Conservation (phyloP, 1,140 invertebrate genomes). For the Zaprionus lachaisei region DNA sequence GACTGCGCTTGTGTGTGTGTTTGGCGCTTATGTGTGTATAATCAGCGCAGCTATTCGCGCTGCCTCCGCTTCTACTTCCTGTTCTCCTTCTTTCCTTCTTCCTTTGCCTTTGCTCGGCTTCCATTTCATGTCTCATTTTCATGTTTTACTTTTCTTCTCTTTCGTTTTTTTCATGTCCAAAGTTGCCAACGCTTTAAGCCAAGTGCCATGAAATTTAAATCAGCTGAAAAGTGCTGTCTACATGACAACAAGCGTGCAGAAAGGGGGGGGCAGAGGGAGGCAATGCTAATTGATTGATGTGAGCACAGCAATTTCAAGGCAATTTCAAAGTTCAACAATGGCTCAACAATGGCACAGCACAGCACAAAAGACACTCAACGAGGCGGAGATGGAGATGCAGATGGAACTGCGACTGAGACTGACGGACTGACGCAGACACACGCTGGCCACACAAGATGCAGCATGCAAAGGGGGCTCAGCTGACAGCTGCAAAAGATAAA, state of each 20-base stretch:
- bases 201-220: conserved; percentile 53
- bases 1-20: conserved; percentile 42
- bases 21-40: conserved; percentile 72
- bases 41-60: conserved; percentile 70
- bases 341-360: conserved; percentile 27
- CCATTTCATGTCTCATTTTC: conserved; percentile 37
- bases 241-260: conserved; percentile 37
- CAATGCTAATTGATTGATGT: conserved; percentile 78
- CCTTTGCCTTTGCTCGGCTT: conserved; percentile 30
- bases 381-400: neutral
- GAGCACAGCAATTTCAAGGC: conserved; percentile 78
- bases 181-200: conserved; percentile 39
- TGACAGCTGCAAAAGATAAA: conserved; percentile 73
- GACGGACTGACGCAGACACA: conserved; percentile 25
- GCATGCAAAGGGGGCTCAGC: conserved; percentile 47
- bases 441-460: conserved; percentile 57
- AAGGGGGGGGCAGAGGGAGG: neutral
- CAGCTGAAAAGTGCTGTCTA: conserved; percentile 46
- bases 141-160: conserved; percentile 15
- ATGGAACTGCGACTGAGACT: neutral
- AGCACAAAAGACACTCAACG: conserved; percentile 3
- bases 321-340: conserved; percentile 80
- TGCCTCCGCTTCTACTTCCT: conserved; percentile 34
- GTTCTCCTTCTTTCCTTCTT: conserved; percentile 12
- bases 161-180: conserved; percentile 6